phyloP scores from a whole-genome alignment of 2,797 vertebrate species.

The Pantherophis vulpinus region DNA sequence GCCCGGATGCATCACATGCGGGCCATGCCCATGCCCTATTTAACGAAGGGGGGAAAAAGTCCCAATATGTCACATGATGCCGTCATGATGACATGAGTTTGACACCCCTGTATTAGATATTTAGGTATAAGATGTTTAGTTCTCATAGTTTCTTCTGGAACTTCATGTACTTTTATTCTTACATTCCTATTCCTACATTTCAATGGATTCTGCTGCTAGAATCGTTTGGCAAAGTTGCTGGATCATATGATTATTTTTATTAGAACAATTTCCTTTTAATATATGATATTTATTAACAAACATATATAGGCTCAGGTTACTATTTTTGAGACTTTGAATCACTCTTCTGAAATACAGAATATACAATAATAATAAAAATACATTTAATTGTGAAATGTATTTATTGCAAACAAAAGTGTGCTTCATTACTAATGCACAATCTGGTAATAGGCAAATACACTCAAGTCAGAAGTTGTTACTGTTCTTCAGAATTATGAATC shows the following conservation, averaged over 20 bases:
- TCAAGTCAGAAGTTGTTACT: background rate
- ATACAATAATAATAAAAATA: background rate
- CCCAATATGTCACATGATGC: no score
- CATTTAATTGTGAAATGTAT: background rate
- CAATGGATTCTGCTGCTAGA: background rate
- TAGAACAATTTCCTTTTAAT: background rate
- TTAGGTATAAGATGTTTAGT: background rate
- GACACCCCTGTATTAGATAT: background rate
- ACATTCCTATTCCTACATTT: background rate
- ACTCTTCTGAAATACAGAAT: background rate
- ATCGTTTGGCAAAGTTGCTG: background rate
- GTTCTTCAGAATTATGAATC: background rate
- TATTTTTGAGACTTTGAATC: background rate
- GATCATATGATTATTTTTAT: background rate
- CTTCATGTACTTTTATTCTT: background rate
- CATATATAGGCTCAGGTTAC: background rate
- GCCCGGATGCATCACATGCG: no score
- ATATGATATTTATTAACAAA: background rate
- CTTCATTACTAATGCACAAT: background rate
- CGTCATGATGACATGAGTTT: no score
- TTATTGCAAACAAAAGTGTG: background rate
- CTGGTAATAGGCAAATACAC: background rate
- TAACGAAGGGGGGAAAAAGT: no score
- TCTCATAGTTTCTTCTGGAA: background rate
- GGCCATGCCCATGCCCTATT: no score